Evolutionary conservation across 2,888 invertebrate species (phyloP).

Genomic region (Autographa pulchrina): DNA sequence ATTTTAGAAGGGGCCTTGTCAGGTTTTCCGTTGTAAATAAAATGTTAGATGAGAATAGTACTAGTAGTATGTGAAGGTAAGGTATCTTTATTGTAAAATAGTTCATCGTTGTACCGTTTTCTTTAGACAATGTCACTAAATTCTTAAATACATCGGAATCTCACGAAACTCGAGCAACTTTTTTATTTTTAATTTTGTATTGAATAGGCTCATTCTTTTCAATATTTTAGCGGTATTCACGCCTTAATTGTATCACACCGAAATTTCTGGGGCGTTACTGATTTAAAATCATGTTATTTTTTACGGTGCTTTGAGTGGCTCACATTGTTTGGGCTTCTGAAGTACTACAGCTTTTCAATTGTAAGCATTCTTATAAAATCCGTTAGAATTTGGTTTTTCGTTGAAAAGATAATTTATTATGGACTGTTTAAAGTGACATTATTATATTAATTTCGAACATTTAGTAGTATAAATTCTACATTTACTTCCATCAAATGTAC

Average conservation of each 20-base stretch:
- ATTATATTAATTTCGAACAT: too few relatives aligned
- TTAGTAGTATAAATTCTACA: too few relatives aligned
- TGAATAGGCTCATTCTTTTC: constrained; percentile 27
- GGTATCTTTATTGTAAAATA: background rate
- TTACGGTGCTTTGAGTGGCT: constrained; percentile 10
- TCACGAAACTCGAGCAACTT: constrained; percentile 37
- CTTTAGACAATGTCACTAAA: constrained; percentile 20
- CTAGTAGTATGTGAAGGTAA: too few relatives aligned
- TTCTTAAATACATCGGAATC: constrained; percentile 34
- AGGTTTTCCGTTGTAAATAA: too few relatives aligned
- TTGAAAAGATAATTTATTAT: background rate
- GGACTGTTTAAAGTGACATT: background rate
- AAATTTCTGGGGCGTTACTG: constrained; percentile 28
- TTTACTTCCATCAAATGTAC: too few relatives aligned
- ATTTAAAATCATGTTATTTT: constrained; percentile 30
- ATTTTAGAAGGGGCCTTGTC: background rate
- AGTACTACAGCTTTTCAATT: background rate
- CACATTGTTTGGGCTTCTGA: constrained; percentile 12
- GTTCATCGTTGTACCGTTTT: constrained; percentile 32
- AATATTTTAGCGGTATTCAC: constrained; percentile 26
- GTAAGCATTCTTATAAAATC: constrained; percentile 1
- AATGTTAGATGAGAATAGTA: too few relatives aligned
- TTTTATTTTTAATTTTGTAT: constrained; percentile 20
- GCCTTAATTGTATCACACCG: constrained; percentile 28
- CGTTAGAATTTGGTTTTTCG: background rate